A percentile compares a stretch with the other conserved stretches of the same genome.
Conservation (phyloP, 1,140 invertebrate genomes). For the Trichonephila clavipes region DNA sequence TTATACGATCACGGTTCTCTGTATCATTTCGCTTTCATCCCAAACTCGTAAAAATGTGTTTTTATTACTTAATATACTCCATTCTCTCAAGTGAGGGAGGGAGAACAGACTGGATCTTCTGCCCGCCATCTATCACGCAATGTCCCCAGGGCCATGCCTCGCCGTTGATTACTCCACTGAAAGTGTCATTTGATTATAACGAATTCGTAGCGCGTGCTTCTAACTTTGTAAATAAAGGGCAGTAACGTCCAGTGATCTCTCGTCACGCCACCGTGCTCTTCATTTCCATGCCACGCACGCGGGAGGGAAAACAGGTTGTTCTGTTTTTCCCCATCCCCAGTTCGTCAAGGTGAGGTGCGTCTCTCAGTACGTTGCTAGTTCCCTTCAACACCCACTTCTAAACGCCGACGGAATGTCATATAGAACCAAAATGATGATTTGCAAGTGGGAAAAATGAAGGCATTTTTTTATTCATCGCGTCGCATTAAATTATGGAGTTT, state of each 20-base stretch:
- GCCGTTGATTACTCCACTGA: conserved; percentile 50
- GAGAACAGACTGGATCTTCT: neutral
- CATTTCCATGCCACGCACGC: conserved; percentile 33
- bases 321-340: neutral
- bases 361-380: neutral
- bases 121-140: conserved; percentile 13
- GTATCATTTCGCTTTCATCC: neutral
- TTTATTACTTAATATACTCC: neutral
- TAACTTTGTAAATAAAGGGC: conserved; percentile 40
- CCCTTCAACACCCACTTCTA: conserved; percentile 2
- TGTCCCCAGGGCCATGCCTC: neutral
- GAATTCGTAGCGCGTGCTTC: conserved; percentile 36
- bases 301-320: conserved; percentile 15
- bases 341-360: conserved; percentile 1
- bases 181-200: conserved; percentile 59
- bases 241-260: neutral
- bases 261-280: conserved; percentile 7
- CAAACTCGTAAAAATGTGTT: neutral
- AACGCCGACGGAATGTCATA: neutral
- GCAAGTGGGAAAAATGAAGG: neutral
- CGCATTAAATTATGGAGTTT: neutral
- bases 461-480: neutral
- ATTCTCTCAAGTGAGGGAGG: neutral
- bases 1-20: neutral
- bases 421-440: neutral